These are phyloP conservation scores for Cladorhizidae sp. DNA, from an alignment of 37 sponge, comb jelly and placozoan genomes.

Conservation along the genomic window DNA sequence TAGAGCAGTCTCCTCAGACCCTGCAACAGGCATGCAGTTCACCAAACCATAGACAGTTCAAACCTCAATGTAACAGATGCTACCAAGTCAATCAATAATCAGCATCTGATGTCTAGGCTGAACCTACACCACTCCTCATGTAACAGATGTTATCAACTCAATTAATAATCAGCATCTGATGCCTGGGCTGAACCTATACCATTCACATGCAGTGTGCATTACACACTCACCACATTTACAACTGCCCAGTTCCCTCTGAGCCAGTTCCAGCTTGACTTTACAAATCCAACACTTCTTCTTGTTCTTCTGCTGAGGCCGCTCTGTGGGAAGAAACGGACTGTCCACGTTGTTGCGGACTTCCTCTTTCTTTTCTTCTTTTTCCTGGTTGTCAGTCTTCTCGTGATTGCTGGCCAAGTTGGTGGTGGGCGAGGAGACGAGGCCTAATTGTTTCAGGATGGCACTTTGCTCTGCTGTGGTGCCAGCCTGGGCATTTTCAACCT, in stretches of 20 bases:
- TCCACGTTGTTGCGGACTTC: not conserved
- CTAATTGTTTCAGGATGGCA: not conserved
- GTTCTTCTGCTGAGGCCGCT: conserved; percentile 71
- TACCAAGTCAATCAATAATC: no score
- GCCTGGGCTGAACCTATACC: no score
- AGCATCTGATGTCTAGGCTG: no score
- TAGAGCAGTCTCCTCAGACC: no score
- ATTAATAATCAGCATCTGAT: no score
- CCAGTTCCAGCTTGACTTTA: conserved; percentile 70
- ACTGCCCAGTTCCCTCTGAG: conserved; percentile 68
- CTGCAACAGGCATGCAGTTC: no score
- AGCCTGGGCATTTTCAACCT: not conserved
- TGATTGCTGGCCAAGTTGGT: not conserved
- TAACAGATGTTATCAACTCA: no score
- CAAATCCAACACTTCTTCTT: conserved; percentile 80
- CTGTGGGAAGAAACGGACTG: conserved; percentile 15
- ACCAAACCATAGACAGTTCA: no score
- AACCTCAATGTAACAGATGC: no score
- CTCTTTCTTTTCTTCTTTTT: conserved; percentile 8
- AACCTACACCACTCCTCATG: no score
- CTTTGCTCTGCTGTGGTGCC: not conserved
- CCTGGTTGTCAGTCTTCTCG: conserved; percentile 15
- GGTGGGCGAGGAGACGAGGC: not conserved
- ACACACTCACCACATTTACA: conserved; percentile 79
- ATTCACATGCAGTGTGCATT: no score